Conservation (phyloP, 2,888 invertebrate genomes). For the Pachymerium ferrugineum region DNA sequence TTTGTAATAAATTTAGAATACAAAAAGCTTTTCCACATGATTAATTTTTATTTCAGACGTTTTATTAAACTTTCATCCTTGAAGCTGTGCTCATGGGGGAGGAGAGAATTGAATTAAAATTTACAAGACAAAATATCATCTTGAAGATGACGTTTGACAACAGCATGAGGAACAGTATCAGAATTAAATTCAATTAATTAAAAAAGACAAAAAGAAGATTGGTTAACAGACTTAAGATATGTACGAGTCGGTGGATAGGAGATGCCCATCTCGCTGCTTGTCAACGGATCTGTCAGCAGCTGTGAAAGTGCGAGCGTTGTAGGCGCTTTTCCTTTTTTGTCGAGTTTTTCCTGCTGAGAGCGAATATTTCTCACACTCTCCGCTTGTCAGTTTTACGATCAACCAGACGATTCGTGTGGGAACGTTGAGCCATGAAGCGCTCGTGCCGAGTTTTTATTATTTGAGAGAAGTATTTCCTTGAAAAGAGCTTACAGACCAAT, state of each 20-base stretch:
- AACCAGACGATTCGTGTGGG: slow-evolving; percentile 19
- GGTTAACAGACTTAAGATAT: neutral
- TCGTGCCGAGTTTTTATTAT: slow-evolving; percentile 21
- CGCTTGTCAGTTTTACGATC: slow-evolving; percentile 21
- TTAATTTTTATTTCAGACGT: neutral
- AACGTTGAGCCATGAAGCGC: slow-evolving; percentile 18
- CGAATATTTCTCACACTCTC: slow-evolving; percentile 17
- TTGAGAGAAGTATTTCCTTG: slow-evolving; percentile 15
- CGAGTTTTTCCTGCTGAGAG: slow-evolving; percentile 14
- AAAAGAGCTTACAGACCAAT: slow-evolving; percentile 15
- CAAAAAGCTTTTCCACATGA: too few relatives aligned
- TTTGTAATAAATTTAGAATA: too few relatives aligned
- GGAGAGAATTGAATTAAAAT: neutral
- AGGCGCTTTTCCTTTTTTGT: neutral
- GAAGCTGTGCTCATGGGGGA: neutral
- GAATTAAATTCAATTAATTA: neutral
- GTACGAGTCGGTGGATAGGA: neutral
- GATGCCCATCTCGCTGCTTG: neutral
- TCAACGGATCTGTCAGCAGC: slow-evolving; percentile 21
- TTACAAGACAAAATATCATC: neutral
- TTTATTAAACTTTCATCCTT: neutral
- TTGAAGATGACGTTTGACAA: neutral
- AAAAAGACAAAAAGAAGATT: neutral
- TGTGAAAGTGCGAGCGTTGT: neutral
- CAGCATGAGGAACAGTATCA: neutral